Evolutionary conservation across 1,140 invertebrate species (phyloP).

Genomic region (Pseudomyrmex flavicornis): DNA sequence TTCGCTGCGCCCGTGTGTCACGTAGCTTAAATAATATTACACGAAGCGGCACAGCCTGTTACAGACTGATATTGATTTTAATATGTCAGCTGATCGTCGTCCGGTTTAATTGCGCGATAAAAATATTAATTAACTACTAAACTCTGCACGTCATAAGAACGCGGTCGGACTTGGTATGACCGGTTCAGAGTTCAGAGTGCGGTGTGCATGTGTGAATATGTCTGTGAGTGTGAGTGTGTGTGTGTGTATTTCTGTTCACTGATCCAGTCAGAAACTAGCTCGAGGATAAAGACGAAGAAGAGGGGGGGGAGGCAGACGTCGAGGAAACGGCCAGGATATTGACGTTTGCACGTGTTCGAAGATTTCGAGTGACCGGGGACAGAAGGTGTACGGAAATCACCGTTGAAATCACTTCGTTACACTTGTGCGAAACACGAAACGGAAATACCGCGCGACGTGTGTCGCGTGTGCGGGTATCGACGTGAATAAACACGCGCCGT

Average conservation of each 20-base stretch:
- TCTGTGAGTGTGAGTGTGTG: background rate
- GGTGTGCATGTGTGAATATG: slow-evolving; percentile 29
- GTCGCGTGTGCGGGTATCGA: background rate
- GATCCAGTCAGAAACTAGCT: slow-evolving; percentile 62
- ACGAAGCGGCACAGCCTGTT: background rate
- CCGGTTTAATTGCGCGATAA: slow-evolving; percentile 21
- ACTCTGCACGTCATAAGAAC: slow-evolving; percentile 65
- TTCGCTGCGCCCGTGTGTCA: no score
- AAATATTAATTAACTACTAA: slow-evolving; percentile 75
- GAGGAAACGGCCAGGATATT: background rate
- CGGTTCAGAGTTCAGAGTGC: slow-evolving; percentile 65
- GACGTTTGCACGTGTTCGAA: slow-evolving; percentile 23
- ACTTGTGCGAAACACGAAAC: slow-evolving; percentile 51
- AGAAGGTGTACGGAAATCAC: slow-evolving; percentile 3
- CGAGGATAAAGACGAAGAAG: slow-evolving; percentile 40
- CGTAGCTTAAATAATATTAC: background rate
- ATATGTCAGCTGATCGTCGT: background rate
- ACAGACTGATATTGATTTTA: slow-evolving; percentile 13
- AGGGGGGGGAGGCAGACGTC: background rate
- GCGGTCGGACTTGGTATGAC: slow-evolving; percentile 59
- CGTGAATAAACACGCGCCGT: slow-evolving; percentile 29
- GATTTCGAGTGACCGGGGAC: background rate
- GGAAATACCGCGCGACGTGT: slow-evolving; percentile 37
- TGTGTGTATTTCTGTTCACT: slow-evolving; percentile 42
- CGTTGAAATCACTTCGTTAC: slow-evolving; percentile 66